Evolutionary conservation across 2,113 vertebrate genomes (phyloP).

Genomic region (Piprites chloris): DNA sequence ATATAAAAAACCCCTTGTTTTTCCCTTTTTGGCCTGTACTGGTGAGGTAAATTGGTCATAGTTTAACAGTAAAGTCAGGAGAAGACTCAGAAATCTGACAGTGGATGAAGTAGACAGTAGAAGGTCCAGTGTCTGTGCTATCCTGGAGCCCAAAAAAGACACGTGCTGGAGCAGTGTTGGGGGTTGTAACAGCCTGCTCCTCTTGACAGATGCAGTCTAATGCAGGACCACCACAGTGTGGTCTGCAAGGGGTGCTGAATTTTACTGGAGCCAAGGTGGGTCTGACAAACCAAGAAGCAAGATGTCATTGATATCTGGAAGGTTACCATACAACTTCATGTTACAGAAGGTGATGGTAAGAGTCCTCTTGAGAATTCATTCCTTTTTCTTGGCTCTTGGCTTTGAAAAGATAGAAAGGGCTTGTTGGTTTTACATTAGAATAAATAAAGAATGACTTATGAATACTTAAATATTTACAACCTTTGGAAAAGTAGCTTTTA

Average conservation of each 20-base stretch:
- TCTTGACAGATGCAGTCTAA: rapidly evolving
- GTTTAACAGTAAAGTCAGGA: background rate
- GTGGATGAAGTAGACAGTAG: background rate
- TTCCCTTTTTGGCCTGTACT: background rate
- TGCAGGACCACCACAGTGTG: rapidly evolving
- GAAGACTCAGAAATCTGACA: background rate
- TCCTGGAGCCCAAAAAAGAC: background rate
- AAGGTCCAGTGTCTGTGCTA: rapidly evolving
- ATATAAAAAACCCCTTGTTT: rapidly evolving
- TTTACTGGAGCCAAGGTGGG: rapidly evolving
- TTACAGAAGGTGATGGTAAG: background rate
- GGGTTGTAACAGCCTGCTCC: background rate
- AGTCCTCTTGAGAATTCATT: background rate
- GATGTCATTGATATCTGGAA: background rate
- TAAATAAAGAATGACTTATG: background rate
- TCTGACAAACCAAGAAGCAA: background rate
- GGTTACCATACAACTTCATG: background rate
- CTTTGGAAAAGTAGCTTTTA: background rate
- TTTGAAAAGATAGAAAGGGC: background rate
- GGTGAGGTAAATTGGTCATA: background rate
- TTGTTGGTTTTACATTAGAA: background rate
- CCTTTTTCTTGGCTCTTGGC: background rate
- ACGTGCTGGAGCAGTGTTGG: background rate
- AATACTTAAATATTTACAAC: background rate
- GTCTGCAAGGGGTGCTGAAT: background rate